Evolutionary conservation across 2,113 vertebrate genomes (phyloP), one percentile per base, ranked within the genome.

Genomic region (Emydocephalus ijimae): DNA sequence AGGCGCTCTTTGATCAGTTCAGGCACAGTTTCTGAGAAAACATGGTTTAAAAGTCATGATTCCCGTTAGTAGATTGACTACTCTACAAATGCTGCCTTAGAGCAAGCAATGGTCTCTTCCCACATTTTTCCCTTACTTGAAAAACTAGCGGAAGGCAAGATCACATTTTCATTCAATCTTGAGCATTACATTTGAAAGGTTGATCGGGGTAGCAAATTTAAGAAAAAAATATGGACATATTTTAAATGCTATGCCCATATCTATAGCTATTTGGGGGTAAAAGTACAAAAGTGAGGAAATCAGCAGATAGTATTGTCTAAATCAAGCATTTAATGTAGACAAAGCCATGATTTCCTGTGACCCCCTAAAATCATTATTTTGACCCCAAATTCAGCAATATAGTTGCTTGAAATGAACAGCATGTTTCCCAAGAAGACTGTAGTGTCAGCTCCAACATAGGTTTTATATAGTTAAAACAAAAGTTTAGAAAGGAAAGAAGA

Each of bases 11-110:
- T 96, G 87, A 96, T 93, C 89, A 97, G 64, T n/a, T 97, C 95
- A 93, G 96, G 89, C 90, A 97, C 94, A 1, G 95, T 97, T 90
- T 96, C 98, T 97, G 95, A 43, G 88, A 94, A 96, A 96, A 95
- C 54, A 64, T 29, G 59, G 18, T 59, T 23, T 56, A 48, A 11
- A 56, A 23, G 24, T 18, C 10, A 43, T 50, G 12, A 9, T 29
- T 43, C 7, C 15, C 39, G 0, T 90, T 21, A 34, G 7, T 26
- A 91, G 21, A 15, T 43, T 56, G 7, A 56, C 12, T 1, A 55
- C 24, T 34, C 45, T 39, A 85, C 12, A 39, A 34, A 45, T 57
- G 23, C 39, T 81, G n/a, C 48, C 64, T 34, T 81, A 69, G 29
- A 74, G 59, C 12, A 48, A 26, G 64, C 7, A 21, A 52, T 64